phyloP scores from a whole-genome alignment of 1,140 invertebrate species.

The Tetraneura akinire region DNA sequence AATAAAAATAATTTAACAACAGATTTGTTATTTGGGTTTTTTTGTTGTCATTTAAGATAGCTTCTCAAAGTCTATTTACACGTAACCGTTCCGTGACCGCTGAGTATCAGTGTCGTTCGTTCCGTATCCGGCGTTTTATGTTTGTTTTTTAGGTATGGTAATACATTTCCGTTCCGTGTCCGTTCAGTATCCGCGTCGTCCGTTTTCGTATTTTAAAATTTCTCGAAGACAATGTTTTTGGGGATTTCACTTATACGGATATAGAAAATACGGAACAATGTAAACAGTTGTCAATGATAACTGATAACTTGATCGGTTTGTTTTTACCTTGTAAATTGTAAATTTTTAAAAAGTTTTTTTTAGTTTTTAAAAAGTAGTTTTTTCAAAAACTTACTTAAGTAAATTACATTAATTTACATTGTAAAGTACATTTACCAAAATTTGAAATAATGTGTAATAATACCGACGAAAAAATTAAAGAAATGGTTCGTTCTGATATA shows the following conservation, averaged over 20 bases:
- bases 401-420: no score
- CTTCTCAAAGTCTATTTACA: no score
- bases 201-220: background rate
- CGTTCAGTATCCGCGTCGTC: background rate
- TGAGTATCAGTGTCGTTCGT: no score
- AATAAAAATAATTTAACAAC: no score
- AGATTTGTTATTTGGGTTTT: no score
- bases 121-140: no score
- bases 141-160: no score
- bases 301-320: no score
- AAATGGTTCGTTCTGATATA: slow-evolving; percentile 30
- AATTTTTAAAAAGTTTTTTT: background rate
- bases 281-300: background rate
- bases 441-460: background rate
- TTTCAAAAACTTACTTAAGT: slow-evolving; percentile 17
- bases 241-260: background rate
- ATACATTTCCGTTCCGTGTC: no score
- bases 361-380: background rate
- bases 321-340: no score
- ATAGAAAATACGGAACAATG: background rate
- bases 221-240: background rate
- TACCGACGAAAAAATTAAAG: slow-evolving; percentile 24
- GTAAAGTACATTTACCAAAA: background rate
- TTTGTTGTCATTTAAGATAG: no score
- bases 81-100: no score